Conservation (phyloP, 2,797 vertebrate genomes). For the Peromyscus melanophrys region DNA sequence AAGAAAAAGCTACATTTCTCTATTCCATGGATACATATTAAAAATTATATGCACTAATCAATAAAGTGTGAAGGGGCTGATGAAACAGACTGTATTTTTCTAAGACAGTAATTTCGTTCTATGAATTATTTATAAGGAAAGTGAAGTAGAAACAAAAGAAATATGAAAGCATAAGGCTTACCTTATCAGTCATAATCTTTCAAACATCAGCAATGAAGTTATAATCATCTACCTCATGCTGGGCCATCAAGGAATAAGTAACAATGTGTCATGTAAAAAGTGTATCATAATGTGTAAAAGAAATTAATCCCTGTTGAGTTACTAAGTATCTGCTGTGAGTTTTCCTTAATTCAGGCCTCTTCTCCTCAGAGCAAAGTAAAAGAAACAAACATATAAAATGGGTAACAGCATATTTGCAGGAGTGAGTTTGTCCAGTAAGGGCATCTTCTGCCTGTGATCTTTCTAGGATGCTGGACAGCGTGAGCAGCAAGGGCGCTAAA, state of each 20-base stretch:
- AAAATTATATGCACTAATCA: slow-evolving; percentile 86
- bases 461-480: not conserved
- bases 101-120: slow-evolving; percentile 88
- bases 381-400: not conserved
- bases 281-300: slow-evolving; percentile 81
- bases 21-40: slow-evolving; percentile 81
- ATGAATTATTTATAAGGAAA: slow-evolving; percentile 89
- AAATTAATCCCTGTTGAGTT: slow-evolving; percentile 83
- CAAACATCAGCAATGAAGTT: slow-evolving; percentile 85
- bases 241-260: slow-evolving; percentile 84
- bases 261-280: slow-evolving; percentile 82
- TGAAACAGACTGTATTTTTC: slow-evolving; percentile 88
- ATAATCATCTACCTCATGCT: slow-evolving; percentile 86
- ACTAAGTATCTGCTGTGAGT: slow-evolving; percentile 52
- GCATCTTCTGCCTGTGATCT: not conserved
- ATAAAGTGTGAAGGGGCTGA: slow-evolving; percentile 87
- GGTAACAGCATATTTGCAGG: not conserved
- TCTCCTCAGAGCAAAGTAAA: slow-evolving; percentile 43
- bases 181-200: slow-evolving; percentile 87
- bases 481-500: not conserved
- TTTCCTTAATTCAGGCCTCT: slow-evolving; percentile 40
- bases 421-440: not conserved
- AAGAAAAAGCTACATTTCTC: slow-evolving; percentile 78
- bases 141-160: slow-evolving; percentile 82
- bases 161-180: slow-evolving; percentile 81